These are phyloP conservation scores for Gymnorhina tibicen DNA, from an alignment of 2,113 vertebrate genomes.

Conservation along the genomic window DNA sequence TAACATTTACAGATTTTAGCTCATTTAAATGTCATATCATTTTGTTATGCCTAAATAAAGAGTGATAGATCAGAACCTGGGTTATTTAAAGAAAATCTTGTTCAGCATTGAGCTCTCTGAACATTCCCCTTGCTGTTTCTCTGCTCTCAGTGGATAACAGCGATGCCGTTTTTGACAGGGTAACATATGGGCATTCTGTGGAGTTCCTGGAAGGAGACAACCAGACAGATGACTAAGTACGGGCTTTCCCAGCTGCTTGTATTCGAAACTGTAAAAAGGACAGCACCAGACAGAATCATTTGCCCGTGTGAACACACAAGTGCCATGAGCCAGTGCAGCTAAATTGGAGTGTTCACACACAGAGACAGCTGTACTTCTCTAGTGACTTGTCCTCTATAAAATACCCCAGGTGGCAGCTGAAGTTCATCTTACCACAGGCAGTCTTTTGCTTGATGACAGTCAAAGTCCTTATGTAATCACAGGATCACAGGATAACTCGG, in stretches of 20 bases:
- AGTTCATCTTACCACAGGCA: background rate
- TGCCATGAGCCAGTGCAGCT: background rate
- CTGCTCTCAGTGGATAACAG: background rate
- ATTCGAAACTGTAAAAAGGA: constrained; percentile 10
- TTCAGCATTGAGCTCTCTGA: background rate
- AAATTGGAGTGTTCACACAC: background rate
- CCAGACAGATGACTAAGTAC: constrained; percentile 2
- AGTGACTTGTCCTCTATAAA: background rate
- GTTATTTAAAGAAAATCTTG: background rate
- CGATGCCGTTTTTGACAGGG: background rate
- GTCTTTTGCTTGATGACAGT: background rate
- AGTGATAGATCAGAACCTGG: background rate
- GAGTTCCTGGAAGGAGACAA: constrained; percentile 26
- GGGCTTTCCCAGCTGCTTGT: constrained; percentile 27
- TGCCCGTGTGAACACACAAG: background rate
- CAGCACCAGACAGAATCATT: background rate
- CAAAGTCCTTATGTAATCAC: background rate
- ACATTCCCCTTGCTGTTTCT: background rate
- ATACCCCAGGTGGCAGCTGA: background rate
- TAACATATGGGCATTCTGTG: constrained; percentile 34
- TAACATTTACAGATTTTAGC: background rate
- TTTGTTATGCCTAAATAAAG: background rate
- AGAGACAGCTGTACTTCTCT: background rate
- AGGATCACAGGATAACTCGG: background rate
- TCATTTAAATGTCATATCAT: background rate